Base-by-base conservation (phyloP, 23 tunicate genomes). In the Styela clava region DNA sequence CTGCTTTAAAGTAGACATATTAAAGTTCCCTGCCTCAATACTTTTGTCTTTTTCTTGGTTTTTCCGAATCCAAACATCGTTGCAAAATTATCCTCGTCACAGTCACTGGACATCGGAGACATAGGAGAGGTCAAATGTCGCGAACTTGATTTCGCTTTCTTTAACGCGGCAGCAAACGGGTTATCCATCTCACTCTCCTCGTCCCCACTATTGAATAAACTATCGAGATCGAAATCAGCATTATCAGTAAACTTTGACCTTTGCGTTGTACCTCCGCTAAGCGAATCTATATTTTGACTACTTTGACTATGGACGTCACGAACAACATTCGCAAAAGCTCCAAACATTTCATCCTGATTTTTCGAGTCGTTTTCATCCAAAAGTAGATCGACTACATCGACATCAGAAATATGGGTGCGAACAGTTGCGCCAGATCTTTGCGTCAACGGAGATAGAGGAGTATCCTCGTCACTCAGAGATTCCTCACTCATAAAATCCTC, bases 1-100 rank as follows among this genome's bases (percentile, higher is more conserved):
- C 64, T 19, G 64, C 64, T n/a, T n/a, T n/a, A n/a, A n/a, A n/a
- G n/a, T n/a, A n/a, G n/a, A n/a, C n/a, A n/a, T n/a, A 65, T 24
- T 9, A 65, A 65, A 65, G 7, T 24, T 65, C 16, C 31, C 70
- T 27, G 70, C 77, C 35, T 28, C 35, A 33, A 19, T 71, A 19
- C 16, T 34, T 29, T 71, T 30, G 0, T 52, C 64, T 25, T 21
- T 1, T 37, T 36, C 24, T 76, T 76, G 27, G 5, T 29, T 7
- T 36, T 29, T 24, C 29, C 52, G 65, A 76, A 76, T 76, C 81
- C 81, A 44, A 76, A 76, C 81, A 76, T 76, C 18, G 64, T 9
- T 7, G 81, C 81, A 52, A 76, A 76, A 52, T 76, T 76, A 52
- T 76, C 81, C 21, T 76, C 81, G 5, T 76, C 81, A n/a, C 37